Base-by-base conservation (phyloP, 2,797 vertebrate species). In the Anguilla pacifica region DNA sequence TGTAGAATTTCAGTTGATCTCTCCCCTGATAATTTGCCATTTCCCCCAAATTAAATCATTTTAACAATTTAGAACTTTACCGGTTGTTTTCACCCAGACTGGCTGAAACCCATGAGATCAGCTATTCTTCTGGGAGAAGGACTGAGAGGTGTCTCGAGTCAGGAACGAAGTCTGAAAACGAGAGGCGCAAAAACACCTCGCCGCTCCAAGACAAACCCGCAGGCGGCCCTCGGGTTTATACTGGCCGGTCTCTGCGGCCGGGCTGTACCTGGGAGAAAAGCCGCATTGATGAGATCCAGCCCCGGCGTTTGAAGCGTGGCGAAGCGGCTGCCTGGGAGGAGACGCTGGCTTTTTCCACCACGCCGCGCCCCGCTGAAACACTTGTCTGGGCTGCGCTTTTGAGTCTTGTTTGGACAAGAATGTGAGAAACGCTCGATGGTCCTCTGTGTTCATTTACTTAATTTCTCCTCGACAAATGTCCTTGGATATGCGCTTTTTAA, bases 161-260 rank as follows among this genome's bases (percentile, higher is more conserved):
- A 90, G 91, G 90, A 46, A 46, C 4, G 89, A 86, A 91, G 91
- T 90, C 91, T 93, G 92, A 93, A 6, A 94, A 93, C 93, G 88
- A 89, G 89, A 90, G 90, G 94, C 95, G 95, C 93, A 94, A 95
- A 94, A 95, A 95, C 93, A 94, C 84, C 89, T 91, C 61, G 10
- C 82, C 90, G 88, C 89, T 94, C 94, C 94, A 94, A 94, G 93
- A 92, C 94, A 93, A 95, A 95, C 94, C 94, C 91, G 85, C 84
- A 17, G 35, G 81, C 91, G 91, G 93, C 85, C 90, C 92, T 93
- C 92, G 92, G 93, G 93, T 93, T 89, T 93, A 93, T 91, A 91
- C 91, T 0, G 35, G 92, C 93, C 90, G 91, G 87, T 94, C 92
- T 92, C 93, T 92, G 94, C 90, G 93, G 94, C 94, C 94, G 92